Conservation (phyloP, 2,113 vertebrate genomes). For the Rhinoderma darwinii region DNA sequence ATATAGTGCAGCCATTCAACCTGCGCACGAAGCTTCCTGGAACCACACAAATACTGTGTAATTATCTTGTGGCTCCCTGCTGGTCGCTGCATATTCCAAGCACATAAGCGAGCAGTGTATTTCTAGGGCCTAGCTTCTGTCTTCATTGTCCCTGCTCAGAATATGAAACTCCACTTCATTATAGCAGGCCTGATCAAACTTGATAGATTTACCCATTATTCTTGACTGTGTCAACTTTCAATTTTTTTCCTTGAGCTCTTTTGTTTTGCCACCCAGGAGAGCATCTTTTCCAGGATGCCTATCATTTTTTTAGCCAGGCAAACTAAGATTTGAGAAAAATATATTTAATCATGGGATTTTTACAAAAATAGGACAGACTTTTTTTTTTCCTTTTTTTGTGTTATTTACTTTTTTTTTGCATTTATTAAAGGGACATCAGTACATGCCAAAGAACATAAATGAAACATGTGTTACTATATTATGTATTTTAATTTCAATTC, state of each 20-base stretch:
- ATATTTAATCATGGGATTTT: conserved; percentile 76
- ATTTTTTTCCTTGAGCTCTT: conserved; percentile 71
- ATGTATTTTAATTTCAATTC: too few relatives aligned
- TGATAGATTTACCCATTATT: conserved; percentile 94
- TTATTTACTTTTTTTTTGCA: conserved; percentile 74
- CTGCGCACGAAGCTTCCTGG: conserved; percentile 84
- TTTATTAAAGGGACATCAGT: conserved; percentile 31
- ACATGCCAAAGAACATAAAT: neutral
- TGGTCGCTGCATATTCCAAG: conserved; percentile 88
- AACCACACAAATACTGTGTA: conserved; percentile 92
- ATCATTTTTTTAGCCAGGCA: conserved; percentile 66
- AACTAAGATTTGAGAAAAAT: conserved; percentile 79
- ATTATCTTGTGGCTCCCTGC: conserved; percentile 88
- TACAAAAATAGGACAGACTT: conserved; percentile 73
- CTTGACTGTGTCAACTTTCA: conserved; percentile 86
- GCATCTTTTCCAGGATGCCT: conserved; percentile 76
- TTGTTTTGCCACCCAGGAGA: conserved; percentile 83
- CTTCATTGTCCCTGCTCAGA: conserved; percentile 87
- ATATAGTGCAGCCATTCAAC: conserved; percentile 84
- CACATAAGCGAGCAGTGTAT: conserved; percentile 82
- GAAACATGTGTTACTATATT: too few relatives aligned
- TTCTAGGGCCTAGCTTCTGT: conserved; percentile 83
- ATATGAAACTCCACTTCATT: conserved; percentile 89
- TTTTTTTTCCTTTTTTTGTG: conserved; percentile 72
- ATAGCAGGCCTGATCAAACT: conserved; percentile 91